phyloP scores from a whole-genome alignment of 1,140 invertebrate genomes.

The Meloidogyne floridensis region DNA sequence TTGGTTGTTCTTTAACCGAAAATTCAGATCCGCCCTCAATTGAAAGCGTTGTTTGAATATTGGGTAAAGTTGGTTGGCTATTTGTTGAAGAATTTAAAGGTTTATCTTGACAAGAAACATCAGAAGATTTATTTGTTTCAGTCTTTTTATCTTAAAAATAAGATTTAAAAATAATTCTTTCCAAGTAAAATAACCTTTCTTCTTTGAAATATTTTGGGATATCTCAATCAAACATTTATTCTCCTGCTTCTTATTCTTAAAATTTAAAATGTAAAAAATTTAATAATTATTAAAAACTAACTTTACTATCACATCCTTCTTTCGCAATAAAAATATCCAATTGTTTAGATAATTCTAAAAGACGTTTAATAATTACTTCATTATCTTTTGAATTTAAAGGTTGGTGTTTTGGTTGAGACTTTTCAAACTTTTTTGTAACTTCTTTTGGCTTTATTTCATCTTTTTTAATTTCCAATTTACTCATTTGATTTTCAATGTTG shows the following conservation, averaged over 20 bases:
- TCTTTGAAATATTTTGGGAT: background rate
- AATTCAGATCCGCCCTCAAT: background rate
- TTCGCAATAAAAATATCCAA: background rate
- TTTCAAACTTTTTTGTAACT: background rate
- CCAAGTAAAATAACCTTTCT: background rate
- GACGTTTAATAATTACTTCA: background rate
- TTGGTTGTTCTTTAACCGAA: background rate
- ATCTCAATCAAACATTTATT: background rate
- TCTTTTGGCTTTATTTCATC: background rate
- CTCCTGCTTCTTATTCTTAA: background rate
- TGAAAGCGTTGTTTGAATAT: background rate
- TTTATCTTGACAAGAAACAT: background rate
- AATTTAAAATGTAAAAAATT: background rate
- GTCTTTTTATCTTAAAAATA: constrained; percentile 2
- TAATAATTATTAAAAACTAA: background rate
- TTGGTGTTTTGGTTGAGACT: background rate
- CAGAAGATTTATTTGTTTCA: background rate
- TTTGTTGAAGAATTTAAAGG: background rate
- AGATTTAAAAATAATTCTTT: background rate
- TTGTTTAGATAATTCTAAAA: background rate
- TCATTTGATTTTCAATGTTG: background rate
- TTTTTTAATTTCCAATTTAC: background rate
- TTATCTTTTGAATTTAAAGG: background rate
- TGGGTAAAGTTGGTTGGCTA: background rate
- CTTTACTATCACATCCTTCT: background rate